Evolutionary conservation across 2,797 vertebrate genomes (phyloP).

Genomic region (Bovichtus variegatus): DNA sequence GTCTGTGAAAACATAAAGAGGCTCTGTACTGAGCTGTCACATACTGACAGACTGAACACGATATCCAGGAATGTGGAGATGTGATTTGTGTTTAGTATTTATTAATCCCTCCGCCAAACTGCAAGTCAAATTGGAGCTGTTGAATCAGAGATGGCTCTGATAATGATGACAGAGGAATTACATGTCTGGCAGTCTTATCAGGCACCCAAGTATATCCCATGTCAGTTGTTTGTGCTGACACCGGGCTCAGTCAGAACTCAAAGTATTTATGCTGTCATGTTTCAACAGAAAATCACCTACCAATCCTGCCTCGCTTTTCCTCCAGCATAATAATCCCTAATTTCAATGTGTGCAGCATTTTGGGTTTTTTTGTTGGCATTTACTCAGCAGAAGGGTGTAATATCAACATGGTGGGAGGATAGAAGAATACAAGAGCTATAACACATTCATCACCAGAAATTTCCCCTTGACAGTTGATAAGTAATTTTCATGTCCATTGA

Average conservation of each 20-base stretch:
- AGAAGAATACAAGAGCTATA: slow-evolving; percentile 55
- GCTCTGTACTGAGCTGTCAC: slow-evolving; percentile 29
- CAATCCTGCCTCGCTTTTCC: slow-evolving; percentile 32
- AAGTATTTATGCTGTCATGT: slow-evolving; percentile 80
- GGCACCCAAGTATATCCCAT: slow-evolving; percentile 67
- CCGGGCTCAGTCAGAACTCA: slow-evolving; percentile 62
- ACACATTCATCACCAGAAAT: slow-evolving; percentile 66
- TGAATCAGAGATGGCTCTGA: slow-evolving; percentile 55
- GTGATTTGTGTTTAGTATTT: slow-evolving; percentile 61
- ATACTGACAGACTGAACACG: slow-evolving; percentile 32
- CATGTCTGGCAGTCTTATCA: slow-evolving; percentile 64
- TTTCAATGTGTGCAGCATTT: slow-evolving; percentile 60
- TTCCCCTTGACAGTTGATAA: slow-evolving; percentile 76
- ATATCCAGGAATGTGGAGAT: slow-evolving; percentile 45
- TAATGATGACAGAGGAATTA: slow-evolving; percentile 72
- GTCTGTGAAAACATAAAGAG: slow-evolving; percentile 22
- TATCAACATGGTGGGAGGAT: slow-evolving; percentile 64
- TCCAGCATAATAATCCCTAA: slow-evolving; percentile 71
- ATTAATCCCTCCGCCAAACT: slow-evolving; percentile 54
- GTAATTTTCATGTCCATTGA: slow-evolving; percentile 76
- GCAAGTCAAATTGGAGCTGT: slow-evolving; percentile 58
- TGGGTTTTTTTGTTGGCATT: slow-evolving; percentile 56
- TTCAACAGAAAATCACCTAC: slow-evolving; percentile 67
- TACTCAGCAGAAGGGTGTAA: slow-evolving; percentile 71
- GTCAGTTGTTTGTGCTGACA: slow-evolving; percentile 68